These are phyloP conservation scores for Trachymyrmex septentrionalis DNA, from an alignment of 1,140 invertebrate genomes.

Conservation along the genomic window DNA sequence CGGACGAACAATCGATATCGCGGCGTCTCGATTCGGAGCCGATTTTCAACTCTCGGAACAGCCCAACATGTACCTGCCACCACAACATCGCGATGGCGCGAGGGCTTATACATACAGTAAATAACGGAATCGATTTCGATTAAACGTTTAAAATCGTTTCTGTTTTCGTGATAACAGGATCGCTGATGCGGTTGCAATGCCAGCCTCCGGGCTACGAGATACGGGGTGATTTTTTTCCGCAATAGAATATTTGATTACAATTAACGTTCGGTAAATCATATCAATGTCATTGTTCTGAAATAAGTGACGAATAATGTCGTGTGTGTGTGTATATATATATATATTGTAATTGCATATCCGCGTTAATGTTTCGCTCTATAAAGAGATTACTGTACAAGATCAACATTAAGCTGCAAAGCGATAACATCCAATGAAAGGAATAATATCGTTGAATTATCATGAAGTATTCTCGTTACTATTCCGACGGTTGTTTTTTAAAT, in stretches of 20 bases:
- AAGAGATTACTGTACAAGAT: not conserved
- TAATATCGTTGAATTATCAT: not conserved
- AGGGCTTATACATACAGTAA: slow-evolving; percentile 40
- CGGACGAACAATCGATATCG: slow-evolving; percentile 58
- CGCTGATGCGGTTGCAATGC: slow-evolving; percentile 28
- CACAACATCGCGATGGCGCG: slow-evolving; percentile 37
- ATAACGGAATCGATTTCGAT: slow-evolving; percentile 54
- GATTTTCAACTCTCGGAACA: slow-evolving; percentile 53
- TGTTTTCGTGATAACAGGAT: slow-evolving; percentile 36
- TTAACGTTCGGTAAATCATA: slow-evolving; percentile 42
- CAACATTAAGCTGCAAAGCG: not conserved
- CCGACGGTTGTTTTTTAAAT: not conserved
- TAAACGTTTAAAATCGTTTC: slow-evolving; percentile 56
- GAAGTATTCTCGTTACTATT: not conserved
- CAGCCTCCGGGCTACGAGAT: slow-evolving; percentile 24
- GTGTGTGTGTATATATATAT: too few species aligned
- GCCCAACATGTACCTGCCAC: slow-evolving; percentile 7
- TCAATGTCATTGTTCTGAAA: not conserved
- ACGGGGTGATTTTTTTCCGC: slow-evolving; percentile 10
- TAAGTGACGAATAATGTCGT: not conserved
- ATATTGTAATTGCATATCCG: not conserved
- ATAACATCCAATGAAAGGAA: not conserved
- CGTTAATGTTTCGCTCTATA: not conserved
- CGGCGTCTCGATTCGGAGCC: slow-evolving; percentile 47
- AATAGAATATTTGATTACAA: slow-evolving; percentile 34